Evolutionary conservation across 2,888 invertebrate species (phyloP).

Genomic region (Sipha maydis): DNA sequence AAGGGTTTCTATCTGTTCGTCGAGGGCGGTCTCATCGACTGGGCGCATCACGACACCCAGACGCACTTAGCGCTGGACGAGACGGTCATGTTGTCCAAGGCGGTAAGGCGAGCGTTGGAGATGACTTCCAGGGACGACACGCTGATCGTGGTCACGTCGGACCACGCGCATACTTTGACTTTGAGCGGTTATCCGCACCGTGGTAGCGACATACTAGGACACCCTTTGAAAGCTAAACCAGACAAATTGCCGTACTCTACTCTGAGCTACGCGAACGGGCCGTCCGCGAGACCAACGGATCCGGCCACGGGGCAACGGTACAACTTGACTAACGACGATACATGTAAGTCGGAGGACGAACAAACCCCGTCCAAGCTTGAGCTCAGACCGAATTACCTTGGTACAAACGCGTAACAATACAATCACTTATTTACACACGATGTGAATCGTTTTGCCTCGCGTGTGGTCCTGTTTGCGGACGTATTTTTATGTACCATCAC

Average conservation of each 20-base stretch:
- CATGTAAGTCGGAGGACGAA: constrained; percentile 66
- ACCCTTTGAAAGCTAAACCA: constrained; percentile 66
- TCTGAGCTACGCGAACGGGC: constrained; percentile 80
- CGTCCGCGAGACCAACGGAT: not conserved
- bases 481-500: too few relatives aligned
- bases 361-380: too few relatives aligned
- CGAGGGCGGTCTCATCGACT: constrained; percentile 71
- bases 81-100: constrained; percentile 78
- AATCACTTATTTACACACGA: too few relatives aligned
- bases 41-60: constrained; percentile 64
- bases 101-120: constrained; percentile 73
- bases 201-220: constrained; percentile 72
- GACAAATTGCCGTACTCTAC: constrained; percentile 74
- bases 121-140: constrained; percentile 77
- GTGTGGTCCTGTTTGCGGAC: too few relatives aligned
- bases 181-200: constrained; percentile 79
- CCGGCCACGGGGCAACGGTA: constrained; percentile 58
- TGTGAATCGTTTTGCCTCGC: too few relatives aligned
- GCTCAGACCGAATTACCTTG: too few relatives aligned
- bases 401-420: too few relatives aligned
- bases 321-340: constrained; percentile 67
- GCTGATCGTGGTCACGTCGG: constrained; percentile 80
- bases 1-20: constrained; percentile 84
- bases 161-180: constrained; percentile 82
- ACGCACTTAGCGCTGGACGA: constrained; percentile 75